Percentiles rank a stretch among this genome's conserved stretches.
Evolutionary conservation across 2,888 invertebrate species (phyloP).

Genomic region (Ethmia dodecea): DNA sequence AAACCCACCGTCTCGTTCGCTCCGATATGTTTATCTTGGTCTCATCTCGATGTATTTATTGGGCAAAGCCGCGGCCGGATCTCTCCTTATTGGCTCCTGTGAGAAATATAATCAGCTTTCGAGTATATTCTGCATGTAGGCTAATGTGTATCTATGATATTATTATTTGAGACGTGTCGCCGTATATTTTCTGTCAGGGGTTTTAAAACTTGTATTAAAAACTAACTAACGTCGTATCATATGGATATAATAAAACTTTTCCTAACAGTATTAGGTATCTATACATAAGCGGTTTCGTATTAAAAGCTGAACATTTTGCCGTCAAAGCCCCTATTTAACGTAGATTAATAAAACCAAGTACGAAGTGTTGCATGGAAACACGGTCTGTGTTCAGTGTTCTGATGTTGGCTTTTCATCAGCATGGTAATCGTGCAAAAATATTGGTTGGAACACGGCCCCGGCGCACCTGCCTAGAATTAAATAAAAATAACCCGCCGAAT

Average conservation of each 20-base stretch:
- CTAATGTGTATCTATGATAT: no score
- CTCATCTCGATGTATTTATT: slow-evolving; percentile 71
- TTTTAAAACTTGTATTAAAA: no score
- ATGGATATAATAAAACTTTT: no score
- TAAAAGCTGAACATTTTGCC: no score
- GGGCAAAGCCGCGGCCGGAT: slow-evolving; percentile 55
- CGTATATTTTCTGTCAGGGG: slow-evolving; percentile 19
- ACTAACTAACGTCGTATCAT: no score
- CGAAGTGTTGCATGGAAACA: slow-evolving; percentile 36
- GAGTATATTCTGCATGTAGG: slow-evolving; percentile 44
- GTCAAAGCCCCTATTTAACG: slow-evolving; percentile 42
- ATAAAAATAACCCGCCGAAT: slow-evolving; percentile 68
- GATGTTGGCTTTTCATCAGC: slow-evolving; percentile 75
- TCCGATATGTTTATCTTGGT: slow-evolving; percentile 68
- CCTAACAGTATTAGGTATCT: no score
- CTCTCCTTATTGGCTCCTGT: slow-evolving; percentile 55
- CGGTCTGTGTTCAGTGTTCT: slow-evolving; percentile 44
- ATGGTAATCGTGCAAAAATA: slow-evolving; percentile 76
- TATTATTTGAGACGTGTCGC: no score
- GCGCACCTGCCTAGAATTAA: slow-evolving; percentile 71
- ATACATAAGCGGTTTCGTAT: no score
- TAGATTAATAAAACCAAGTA: slow-evolving; percentile 45
- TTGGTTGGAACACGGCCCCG: slow-evolving; percentile 53
- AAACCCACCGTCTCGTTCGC: slow-evolving; percentile 49
- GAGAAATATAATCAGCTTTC: slow-evolving; percentile 45